Evolutionary conservation across 2,797 vertebrate species (phyloP).

Genomic region (Bufotes viridis): DNA sequence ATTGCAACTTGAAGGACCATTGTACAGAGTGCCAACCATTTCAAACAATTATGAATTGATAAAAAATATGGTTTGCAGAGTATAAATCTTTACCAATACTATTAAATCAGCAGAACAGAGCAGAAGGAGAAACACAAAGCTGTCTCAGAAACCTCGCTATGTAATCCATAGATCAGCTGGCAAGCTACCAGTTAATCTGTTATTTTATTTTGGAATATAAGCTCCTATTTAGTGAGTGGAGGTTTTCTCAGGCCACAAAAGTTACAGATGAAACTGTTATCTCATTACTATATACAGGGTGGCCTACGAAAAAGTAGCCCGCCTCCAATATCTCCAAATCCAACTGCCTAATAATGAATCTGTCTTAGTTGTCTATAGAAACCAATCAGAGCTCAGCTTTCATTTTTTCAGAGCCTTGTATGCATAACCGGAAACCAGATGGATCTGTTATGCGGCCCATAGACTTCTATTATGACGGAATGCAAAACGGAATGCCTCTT

Average conservation of each 20-base stretch:
- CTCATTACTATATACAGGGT: neutral
- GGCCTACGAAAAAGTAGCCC: too few species aligned
- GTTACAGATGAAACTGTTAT: neutral
- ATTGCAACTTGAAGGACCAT: too few species aligned
- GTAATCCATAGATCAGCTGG: conserved; percentile 46
- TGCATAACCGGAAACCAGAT: too few species aligned
- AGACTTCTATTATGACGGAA: too few species aligned
- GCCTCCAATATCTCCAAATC: too few species aligned
- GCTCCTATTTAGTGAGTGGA: conserved; percentile 15
- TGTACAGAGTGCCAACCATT: neutral
- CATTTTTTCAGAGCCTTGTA: too few species aligned
- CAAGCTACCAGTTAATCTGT: conserved; percentile 35
- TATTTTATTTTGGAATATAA: conserved; percentile 23
- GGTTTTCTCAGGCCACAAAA: conserved; percentile 33
- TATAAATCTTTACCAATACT: neutral
- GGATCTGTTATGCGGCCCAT: too few species aligned
- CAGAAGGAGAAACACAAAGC: conserved; percentile 21
- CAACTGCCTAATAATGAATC: too few species aligned
- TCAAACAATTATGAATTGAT: neutral
- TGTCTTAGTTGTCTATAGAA: too few species aligned
- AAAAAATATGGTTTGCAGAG: conserved; percentile 1
- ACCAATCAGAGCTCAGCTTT: too few species aligned
- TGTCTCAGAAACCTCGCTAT: neutral
- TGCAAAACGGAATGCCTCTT: too few species aligned
- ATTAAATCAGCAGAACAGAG: neutral